Percentiles rank a stretch among this genome's conserved stretches.
Evolutionary conservation across 2,113 vertebrate species (phyloP).

Genomic region (Oryzias javanicus): DNA sequence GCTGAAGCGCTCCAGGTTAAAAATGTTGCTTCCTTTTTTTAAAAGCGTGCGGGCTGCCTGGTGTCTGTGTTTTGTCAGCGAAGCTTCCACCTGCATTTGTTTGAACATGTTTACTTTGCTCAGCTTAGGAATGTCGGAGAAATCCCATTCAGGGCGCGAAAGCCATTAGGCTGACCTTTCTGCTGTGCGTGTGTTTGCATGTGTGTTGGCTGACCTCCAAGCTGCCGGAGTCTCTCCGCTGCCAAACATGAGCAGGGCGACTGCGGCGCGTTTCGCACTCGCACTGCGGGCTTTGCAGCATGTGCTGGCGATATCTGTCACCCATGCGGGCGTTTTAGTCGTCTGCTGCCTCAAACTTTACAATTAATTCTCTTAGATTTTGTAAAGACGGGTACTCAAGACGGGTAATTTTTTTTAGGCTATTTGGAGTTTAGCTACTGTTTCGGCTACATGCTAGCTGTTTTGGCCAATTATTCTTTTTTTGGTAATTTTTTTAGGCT

Average conservation of each 20-base stretch:
- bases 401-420: no score
- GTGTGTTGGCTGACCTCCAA: constrained; percentile 42
- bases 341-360: neutral
- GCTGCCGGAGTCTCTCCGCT: constrained; percentile 15
- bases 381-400: no score
- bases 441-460: no score
- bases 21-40: neutral
- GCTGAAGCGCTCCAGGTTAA: neutral
- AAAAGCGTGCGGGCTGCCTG: no score
- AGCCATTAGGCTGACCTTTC: constrained; percentile 16
- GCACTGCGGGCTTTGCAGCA: constrained; percentile 9
- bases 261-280: constrained; percentile 37
- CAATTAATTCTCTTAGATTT: neutral
- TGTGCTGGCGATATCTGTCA: constrained; percentile 5
- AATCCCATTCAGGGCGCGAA: constrained; percentile 5
- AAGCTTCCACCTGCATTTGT: constrained; percentile 9
- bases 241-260: constrained; percentile 39
- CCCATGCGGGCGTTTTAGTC: constrained; percentile 6
- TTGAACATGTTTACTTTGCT: constrained; percentile 21
- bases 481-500: no score
- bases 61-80: constrained; percentile 9
- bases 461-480: no score
- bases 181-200: constrained; percentile 6
- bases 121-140: constrained; percentile 14
- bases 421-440: no score